Evolutionary conservation across 2,888 invertebrate species (phyloP).

Genomic region (Ophion costatus): DNA sequence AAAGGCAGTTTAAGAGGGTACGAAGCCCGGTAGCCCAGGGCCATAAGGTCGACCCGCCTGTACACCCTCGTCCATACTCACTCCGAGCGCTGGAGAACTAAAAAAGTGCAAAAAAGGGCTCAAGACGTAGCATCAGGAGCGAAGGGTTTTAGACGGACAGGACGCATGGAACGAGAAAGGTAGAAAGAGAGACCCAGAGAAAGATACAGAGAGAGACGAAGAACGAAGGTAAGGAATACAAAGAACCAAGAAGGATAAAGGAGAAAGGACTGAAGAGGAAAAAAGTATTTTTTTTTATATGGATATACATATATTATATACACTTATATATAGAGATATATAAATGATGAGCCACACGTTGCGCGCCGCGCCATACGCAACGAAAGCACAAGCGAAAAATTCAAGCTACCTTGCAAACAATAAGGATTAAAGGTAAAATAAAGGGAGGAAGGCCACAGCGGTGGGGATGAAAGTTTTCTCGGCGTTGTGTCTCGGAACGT

Average conservation of each 20-base stretch:
- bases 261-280: constrained; percentile 70
- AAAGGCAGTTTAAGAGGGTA: constrained; percentile 74
- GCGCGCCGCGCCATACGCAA: constrained; percentile 50
- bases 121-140: constrained; percentile 62
- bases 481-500: constrained; percentile 76
- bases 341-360: constrained; percentile 9
- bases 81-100: constrained; percentile 47
- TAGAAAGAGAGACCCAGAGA: constrained; percentile 7
- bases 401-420: constrained; percentile 62
- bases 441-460: constrained; percentile 26
- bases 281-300: constrained; percentile 13
- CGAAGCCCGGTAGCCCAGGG: constrained; percentile 83
- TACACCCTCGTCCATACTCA: constrained; percentile 79
- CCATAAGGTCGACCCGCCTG: constrained; percentile 82
- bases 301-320: constrained; percentile 36
- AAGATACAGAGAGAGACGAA: constrained; percentile 5
- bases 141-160: constrained; percentile 43
- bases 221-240: constrained; percentile 12
- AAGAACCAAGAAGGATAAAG: constrained; percentile 45
- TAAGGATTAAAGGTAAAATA: constrained; percentile 62
- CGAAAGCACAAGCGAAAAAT: constrained; percentile 48
- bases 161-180: constrained; percentile 35
- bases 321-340: constrained; percentile 7
- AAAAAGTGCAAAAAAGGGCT: constrained; percentile 45
- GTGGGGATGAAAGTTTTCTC: constrained; percentile 69